These are phyloP conservation scores for Dinomys branickii DNA, from an alignment of 2,113 vertebrate genomes.

Conservation along the genomic window DNA sequence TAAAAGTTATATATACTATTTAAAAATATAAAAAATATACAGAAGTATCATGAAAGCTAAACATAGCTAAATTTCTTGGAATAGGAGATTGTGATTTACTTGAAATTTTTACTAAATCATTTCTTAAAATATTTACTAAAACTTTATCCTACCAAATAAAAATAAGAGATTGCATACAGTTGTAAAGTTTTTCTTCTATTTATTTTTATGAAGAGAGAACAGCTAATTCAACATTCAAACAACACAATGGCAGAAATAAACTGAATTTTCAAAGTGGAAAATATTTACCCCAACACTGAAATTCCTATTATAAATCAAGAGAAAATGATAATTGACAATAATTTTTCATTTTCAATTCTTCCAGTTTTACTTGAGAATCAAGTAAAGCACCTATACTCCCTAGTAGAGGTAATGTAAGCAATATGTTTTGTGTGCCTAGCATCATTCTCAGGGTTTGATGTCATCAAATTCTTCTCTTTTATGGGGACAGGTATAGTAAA, in stretches of 20 bases:
- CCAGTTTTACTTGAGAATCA: neutral
- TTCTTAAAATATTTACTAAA: slow-evolving; percentile 12
- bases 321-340: slow-evolving; percentile 7
- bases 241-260: neutral
- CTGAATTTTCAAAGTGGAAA: neutral
- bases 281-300: neutral
- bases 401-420: too few relatives aligned
- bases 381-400: neutral
- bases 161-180: slow-evolving; percentile 28
- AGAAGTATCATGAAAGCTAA: neutral
- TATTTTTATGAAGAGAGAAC: slow-evolving; percentile 45
- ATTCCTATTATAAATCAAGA: neutral
- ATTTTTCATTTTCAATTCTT: neutral
- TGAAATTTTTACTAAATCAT: neutral
- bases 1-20: neutral
- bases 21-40: neutral
- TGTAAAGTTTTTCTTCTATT: slow-evolving; percentile 59
- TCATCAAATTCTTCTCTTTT: neutral
- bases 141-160: neutral
- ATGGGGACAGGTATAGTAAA: neutral
- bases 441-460: neutral
- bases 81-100: neutral
- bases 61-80: neutral
- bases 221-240: slow-evolving; percentile 56
- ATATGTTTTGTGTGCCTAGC: neutral